Conservation (phyloP, 2,797 vertebrate genomes). For the Pantherophis alleghaniensis region DNA sequence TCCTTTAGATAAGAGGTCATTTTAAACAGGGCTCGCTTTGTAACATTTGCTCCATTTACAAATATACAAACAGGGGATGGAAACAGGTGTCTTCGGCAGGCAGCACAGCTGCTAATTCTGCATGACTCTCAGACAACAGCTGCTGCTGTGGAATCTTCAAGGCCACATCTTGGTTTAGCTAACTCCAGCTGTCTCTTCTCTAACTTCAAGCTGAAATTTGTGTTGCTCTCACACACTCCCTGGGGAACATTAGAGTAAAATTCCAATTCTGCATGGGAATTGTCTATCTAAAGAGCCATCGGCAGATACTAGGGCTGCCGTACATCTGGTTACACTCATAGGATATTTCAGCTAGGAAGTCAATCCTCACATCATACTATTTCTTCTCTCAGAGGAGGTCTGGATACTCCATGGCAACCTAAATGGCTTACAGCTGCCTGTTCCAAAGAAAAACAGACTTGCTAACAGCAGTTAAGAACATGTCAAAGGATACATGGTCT, state of each 20-base stretch:
- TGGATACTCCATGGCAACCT: neutral
- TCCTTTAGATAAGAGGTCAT: neutral
- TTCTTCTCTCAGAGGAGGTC: neutral
- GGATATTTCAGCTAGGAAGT: neutral
- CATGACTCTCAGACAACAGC: conserved; percentile 1
- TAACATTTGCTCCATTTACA: neutral
- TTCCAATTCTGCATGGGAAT: neutral
- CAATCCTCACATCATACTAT: neutral
- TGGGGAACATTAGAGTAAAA: neutral
- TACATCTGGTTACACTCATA: neutral
- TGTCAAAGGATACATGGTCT: neutral
- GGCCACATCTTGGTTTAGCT: neutral
- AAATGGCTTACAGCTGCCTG: neutral
- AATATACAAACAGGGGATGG: neutral
- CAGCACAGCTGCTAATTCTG: conserved; percentile 3
- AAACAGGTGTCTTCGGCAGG: neutral
- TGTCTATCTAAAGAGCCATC: neutral
- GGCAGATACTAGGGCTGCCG: neutral
- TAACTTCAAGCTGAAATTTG: neutral
- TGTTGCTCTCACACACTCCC: neutral
- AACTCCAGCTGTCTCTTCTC: conserved; percentile 4
- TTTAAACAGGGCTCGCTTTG: neutral
- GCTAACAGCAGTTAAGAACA: neutral
- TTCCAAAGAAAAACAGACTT: neutral
- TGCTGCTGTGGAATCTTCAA: neutral